Conservation (phyloP, 2,888 invertebrate species). For the Dysmachus trigonus region DNA sequence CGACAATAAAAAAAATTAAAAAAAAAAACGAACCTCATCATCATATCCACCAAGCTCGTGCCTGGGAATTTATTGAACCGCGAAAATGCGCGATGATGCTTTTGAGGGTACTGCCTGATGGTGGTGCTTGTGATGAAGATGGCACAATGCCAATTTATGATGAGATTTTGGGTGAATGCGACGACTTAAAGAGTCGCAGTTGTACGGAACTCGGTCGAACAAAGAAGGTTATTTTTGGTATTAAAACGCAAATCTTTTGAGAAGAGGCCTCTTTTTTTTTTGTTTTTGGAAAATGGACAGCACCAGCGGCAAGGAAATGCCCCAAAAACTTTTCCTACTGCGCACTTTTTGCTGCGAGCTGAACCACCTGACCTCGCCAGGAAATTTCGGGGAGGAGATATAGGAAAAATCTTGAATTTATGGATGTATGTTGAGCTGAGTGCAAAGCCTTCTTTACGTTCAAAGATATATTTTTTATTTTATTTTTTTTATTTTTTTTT, state of each 20-base stretch:
- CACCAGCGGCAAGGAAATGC: neutral
- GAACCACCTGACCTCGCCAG: neutral
- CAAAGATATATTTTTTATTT: neutral
- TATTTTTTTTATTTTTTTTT: neutral
- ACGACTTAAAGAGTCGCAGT: constrained; percentile 6
- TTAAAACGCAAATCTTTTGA: neutral
- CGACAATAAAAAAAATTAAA: neutral
- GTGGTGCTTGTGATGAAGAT: neutral
- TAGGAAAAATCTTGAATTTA: neutral
- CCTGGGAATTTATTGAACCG: constrained; percentile 3
- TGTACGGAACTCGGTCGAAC: constrained; percentile 9
- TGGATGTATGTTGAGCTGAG: neutral
- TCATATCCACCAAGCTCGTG: neutral
- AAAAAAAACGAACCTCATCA: neutral
- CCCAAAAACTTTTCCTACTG: neutral
- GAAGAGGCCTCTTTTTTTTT: neutral
- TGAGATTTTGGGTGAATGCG: neutral
- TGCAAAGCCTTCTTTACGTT: neutral
- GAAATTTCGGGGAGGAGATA: neutral
- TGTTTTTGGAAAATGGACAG: neutral
- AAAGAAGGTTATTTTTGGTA: constrained; percentile 22
- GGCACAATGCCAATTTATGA: neutral
- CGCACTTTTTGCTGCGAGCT: neutral
- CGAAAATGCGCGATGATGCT: neutral
- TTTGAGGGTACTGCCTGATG: neutral